Evolutionary conservation across 2,797 vertebrate genomes (phyloP), one percentile per base, ranked within the genome.

Genomic region (Notoglanidium macrostoma): DNA sequence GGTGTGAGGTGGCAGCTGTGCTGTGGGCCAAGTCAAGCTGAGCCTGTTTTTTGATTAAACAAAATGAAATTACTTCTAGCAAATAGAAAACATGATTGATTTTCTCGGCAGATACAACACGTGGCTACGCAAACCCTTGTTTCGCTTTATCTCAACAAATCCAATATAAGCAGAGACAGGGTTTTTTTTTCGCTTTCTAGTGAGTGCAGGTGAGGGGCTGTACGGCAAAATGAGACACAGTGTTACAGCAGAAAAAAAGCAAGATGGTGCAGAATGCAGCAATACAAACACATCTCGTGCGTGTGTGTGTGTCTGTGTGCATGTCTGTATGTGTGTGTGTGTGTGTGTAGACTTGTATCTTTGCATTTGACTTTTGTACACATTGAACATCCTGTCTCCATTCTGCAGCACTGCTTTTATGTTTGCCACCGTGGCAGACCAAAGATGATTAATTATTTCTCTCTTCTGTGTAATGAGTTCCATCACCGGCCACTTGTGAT

Each of bases 401-500:
- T 86, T 90, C 88, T 88, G 86, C 85, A 87, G 86, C 85, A 54
- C 51, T 77, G 87, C 74, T 89, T 67, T 90, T 85, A 84, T 92
- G 86, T 91, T 92, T 93, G 90, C 81, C 74, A 63, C 73, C 87
- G 87, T 82, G 86, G 88, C 88, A 80, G 86, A 89, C 68, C 85
- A 32, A 86, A 87, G 87, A 90, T 93, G 94, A 94, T 95, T 93
- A 94, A 95, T 95, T 92, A 93, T 92, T 94, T 92, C 91, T 92
- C 92, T 90, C 89, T 88, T 54, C 76, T 89, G 89, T 87, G 92
- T 95, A 95, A 95, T 94, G 92, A 94, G 90, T 94, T 93, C 93
- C 92, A 95, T 95, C 94, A 94, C 92, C 85, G 91, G 91, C 92
- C 87, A 86, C 93, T 93, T 92, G 92, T 94, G 93, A 95, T 94